Percentiles rank a stretch among this genome's conserved stretches.
Evolutionary conservation across 2,797 vertebrate genomes (phyloP).

Genomic region (Pseudochirops corinnae): DNA sequence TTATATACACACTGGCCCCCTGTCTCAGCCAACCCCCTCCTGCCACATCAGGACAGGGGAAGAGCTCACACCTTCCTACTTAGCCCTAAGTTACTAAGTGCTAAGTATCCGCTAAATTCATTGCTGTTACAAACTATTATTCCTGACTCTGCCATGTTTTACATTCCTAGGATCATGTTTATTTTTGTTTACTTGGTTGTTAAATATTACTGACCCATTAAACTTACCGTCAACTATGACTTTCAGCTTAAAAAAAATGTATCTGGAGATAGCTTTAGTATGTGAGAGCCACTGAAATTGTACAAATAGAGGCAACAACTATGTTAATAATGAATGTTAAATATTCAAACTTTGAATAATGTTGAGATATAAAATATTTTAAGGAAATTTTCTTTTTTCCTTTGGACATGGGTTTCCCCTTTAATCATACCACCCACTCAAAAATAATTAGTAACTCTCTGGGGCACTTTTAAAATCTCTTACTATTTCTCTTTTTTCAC

Average conservation of each 20-base stretch:
- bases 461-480: not conserved
- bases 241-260: conserved; percentile 35
- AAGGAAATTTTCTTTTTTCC: conserved; percentile 53
- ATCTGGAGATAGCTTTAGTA: conserved; percentile 35
- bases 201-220: conserved; percentile 20
- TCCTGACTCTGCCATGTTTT: not conserved
- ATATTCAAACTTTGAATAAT: conserved; percentile 43
- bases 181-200: conserved; percentile 12
- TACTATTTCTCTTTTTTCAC: conserved; percentile 20
- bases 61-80: no score
- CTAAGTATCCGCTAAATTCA: no score
- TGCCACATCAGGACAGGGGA: no score
- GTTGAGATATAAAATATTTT: conserved; percentile 41
- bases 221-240: conserved; percentile 11
- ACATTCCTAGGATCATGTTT: conserved; percentile 42
- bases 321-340: conserved; percentile 50
- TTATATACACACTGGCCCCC: no score
- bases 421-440: not conserved
- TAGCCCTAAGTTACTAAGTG: no score
- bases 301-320: not conserved
- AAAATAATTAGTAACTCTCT: conserved; percentile 12
- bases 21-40: no score
- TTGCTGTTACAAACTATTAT: not conserved
- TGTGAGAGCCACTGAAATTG: not conserved
- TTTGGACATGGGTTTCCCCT: conserved; percentile 1